Conservation (phyloP, 2,113 vertebrate genomes). For the rat (Rattus norvegicus) region DNA sequence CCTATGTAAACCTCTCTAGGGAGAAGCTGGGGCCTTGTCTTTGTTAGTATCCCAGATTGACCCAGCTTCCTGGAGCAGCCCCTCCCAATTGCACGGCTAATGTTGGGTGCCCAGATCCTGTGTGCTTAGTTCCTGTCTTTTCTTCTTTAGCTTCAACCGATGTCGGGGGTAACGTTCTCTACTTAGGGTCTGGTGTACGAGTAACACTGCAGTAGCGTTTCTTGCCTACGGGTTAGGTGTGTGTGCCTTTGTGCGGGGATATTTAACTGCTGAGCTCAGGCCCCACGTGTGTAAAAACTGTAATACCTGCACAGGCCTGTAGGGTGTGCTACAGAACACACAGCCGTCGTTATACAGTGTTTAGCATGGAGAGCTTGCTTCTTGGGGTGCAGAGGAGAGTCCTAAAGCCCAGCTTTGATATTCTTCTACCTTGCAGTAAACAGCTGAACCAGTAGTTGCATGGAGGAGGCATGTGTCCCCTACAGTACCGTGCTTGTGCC, state of each 20-base stretch:
- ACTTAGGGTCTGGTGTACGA: background rate
- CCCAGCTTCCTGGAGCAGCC: background rate
- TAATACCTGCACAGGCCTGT: background rate
- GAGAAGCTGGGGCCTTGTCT: rapidly evolving
- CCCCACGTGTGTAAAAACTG: background rate
- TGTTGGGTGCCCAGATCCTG: background rate
- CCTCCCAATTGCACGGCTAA: background rate
- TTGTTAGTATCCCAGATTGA: too few species aligned
- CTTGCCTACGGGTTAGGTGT: background rate
- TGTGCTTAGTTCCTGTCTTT: background rate
- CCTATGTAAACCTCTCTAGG: background rate
- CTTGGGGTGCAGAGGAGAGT: background rate
- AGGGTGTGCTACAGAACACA: background rate
- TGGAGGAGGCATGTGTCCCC: rapidly evolving
- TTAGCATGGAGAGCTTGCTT: background rate
- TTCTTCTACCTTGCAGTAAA: rapidly evolving
- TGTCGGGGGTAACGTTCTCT: background rate
- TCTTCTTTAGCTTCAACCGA: background rate
- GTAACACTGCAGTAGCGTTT: background rate
- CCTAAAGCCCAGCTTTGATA: rapidly evolving
- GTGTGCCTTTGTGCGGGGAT: background rate
- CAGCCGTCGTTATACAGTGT: rapidly evolving
- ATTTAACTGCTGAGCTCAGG: background rate
- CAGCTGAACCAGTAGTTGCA: background rate
- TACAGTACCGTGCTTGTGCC: rapidly evolving